A percentile compares a stretch with the other conserved stretches of the same genome.
phyloP scores from a whole-genome alignment of 2,888 invertebrate species.

The Biston betularia region DNA sequence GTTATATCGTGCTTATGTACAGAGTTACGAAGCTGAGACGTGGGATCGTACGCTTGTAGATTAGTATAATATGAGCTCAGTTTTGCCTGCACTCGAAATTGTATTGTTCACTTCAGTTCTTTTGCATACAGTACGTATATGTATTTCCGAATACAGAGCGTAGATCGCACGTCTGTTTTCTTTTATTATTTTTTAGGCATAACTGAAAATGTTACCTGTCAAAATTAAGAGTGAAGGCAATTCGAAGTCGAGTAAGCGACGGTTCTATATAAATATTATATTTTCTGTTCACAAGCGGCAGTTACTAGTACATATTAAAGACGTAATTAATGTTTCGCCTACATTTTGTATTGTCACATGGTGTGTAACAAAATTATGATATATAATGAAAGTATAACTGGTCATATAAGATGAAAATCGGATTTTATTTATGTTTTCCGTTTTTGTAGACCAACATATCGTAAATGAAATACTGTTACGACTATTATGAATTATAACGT shows the following conservation, averaged over 20 bases:
- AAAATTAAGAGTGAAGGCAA: neutral
- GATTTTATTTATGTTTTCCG: conserved; percentile 13
- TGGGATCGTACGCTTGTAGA: conserved; percentile 1
- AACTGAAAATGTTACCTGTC: neutral
- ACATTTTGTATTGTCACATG: conserved; percentile 25
- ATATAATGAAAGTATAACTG: conserved; percentile 31
- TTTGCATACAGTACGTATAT: neutral
- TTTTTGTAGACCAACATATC: conserved; percentile 20
- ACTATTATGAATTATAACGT: conserved; percentile 4
- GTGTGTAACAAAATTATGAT: conserved; percentile 17
- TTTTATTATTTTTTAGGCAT: neutral
- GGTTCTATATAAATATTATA: conserved; percentile 4
- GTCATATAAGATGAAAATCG: conserved; percentile 22
- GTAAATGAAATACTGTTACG: conserved; percentile 1
- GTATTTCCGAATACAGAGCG: neutral
- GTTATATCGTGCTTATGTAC: conserved; percentile 46
- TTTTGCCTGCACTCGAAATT: neutral
- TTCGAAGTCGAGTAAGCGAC: conserved; percentile 3
- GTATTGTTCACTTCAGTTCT: neutral
- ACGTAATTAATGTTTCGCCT: conserved; percentile 20
- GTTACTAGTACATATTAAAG: conserved; percentile 17
- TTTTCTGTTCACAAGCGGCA: conserved; percentile 19
- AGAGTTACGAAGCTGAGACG: conserved; percentile 46
- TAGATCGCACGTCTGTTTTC: neutral
- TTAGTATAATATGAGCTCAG: neutral